Percentiles rank a stretch among this genome's conserved stretches.
These are phyloP conservation scores for Liodrosophila aerea DNA, from an alignment of 2,888 invertebrate genomes.

Conservation along the genomic window DNA sequence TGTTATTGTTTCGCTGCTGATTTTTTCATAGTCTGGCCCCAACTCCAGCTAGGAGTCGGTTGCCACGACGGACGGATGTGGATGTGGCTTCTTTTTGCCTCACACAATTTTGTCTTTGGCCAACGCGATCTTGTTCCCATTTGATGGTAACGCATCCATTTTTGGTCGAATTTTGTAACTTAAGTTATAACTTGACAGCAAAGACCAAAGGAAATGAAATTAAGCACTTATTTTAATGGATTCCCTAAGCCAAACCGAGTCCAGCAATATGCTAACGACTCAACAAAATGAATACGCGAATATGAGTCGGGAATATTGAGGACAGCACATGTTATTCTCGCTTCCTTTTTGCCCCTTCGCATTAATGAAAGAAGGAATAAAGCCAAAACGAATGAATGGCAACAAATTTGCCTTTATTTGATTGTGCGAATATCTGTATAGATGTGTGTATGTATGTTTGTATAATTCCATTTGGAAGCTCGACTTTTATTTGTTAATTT, in stretches of 20 bases:
- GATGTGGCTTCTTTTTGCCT: conserved; percentile 20
- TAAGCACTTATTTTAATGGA: conserved; percentile 74
- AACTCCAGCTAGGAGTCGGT: conserved; percentile 5
- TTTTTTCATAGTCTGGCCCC: conserved; percentile 37
- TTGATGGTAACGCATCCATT: conserved; percentile 61
- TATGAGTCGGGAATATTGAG: conserved; percentile 3
- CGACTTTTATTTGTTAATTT: conserved; percentile 75
- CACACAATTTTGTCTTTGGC: conserved; percentile 22
- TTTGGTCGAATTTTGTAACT: conserved; percentile 62
- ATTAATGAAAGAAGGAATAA: conserved; percentile 52
- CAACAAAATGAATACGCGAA: conserved; percentile 5
- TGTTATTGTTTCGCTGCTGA: conserved; percentile 32
- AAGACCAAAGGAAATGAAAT: conserved; percentile 52
- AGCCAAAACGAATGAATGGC: conserved; percentile 35
- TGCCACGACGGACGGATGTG: conserved; percentile 42
- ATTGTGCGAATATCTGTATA: conserved; percentile 27
- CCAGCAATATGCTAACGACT: conserved; percentile 22
- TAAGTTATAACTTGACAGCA: conserved; percentile 57
- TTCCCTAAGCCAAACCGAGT: conserved; percentile 48
- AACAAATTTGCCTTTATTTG: conserved; percentile 70
- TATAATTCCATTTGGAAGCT: conserved; percentile 60
- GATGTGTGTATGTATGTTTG: conserved; percentile 10
- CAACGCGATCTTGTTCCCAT: conserved; percentile 20
- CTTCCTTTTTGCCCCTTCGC: conserved; percentile 23
- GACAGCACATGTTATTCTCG: conserved; percentile 9